A percentile compares a stretch with the other conserved stretches of the same genome.
phyloP scores from a whole-genome alignment of 1,140 invertebrate species.

The Harlomillsia oculata region DNA sequence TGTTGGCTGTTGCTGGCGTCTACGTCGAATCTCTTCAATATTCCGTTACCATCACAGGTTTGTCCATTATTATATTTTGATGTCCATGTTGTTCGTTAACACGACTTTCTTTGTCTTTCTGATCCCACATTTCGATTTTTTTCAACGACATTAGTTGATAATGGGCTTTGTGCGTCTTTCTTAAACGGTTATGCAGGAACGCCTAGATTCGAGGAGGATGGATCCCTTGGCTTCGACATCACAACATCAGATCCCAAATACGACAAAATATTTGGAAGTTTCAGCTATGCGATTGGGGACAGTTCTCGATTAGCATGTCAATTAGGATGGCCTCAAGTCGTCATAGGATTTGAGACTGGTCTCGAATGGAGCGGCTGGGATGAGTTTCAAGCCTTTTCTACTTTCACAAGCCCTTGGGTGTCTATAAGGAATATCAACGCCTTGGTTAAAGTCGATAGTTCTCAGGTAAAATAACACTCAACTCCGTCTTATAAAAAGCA shows the following conservation, averaged over 20 bases:
- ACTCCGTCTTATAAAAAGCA: background rate
- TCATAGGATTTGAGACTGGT: constrained; percentile 30
- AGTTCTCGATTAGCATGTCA: constrained; percentile 26
- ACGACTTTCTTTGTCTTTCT: background rate
- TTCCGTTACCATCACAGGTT: constrained; percentile 29
- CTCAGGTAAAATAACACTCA: constrained; percentile 25
- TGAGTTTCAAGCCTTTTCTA: constrained; percentile 29
- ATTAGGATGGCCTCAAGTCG: constrained; percentile 32
- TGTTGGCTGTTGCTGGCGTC: constrained; percentile 26
- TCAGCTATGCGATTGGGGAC: constrained; percentile 32
- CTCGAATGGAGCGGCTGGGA: constrained; percentile 31
- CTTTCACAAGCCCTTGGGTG: constrained; percentile 31
- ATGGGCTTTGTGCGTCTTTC: too few species aligned
- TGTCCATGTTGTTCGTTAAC: background rate
- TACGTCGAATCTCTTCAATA: constrained; percentile 33
- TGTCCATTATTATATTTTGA: background rate
- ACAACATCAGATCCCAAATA: constrained; percentile 31
- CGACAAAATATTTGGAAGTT: constrained; percentile 36
- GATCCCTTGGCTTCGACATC: constrained; percentile 32
- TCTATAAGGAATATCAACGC: constrained; percentile 32
- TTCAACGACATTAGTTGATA: background rate
- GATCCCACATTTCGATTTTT: background rate
- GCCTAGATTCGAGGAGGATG: constrained; percentile 32
- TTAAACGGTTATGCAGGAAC: constrained; percentile 31
- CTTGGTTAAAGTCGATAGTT: constrained; percentile 29